These are phyloP conservation scores for Homarus gammarus DNA, from an alignment of 2,888 invertebrate species.

Conservation along the genomic window DNA sequence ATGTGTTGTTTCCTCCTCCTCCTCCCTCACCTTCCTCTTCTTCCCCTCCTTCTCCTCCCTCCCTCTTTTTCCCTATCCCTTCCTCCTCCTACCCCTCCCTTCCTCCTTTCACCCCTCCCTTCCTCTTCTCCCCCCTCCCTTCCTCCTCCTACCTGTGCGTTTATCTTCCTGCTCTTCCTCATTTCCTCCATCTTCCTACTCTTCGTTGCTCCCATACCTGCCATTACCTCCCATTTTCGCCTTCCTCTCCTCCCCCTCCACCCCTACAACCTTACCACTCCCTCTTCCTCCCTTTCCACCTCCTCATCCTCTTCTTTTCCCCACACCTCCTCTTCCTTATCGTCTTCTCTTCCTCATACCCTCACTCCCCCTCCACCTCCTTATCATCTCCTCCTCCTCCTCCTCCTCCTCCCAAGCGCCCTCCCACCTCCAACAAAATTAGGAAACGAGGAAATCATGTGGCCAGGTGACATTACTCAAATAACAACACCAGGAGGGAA, in stretches of 20 bases:
- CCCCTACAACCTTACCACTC: background rate
- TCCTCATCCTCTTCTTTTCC: background rate
- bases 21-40: background rate
- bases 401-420: background rate
- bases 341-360: background rate
- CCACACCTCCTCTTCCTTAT: background rate
- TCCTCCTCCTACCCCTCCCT: background rate
- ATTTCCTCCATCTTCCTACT: background rate
- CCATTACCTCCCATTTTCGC: background rate
- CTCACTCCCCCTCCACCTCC: background rate
- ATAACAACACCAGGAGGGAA: too few species aligned
- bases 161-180: background rate
- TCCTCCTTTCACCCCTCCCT: background rate
- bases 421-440: too few species aligned
- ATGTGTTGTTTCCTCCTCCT: background rate
- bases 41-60: background rate
- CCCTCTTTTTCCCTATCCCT: background rate
- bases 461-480: too few species aligned
- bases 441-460: too few species aligned
- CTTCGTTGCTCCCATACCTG: background rate
- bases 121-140: background rate
- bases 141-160: background rate
- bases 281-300: background rate
- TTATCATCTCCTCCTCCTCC: background rate
- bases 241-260: background rate